Evolutionary conservation across 2,113 vertebrate species (phyloP).

Genomic region (Formicarius rufipectus): DNA sequence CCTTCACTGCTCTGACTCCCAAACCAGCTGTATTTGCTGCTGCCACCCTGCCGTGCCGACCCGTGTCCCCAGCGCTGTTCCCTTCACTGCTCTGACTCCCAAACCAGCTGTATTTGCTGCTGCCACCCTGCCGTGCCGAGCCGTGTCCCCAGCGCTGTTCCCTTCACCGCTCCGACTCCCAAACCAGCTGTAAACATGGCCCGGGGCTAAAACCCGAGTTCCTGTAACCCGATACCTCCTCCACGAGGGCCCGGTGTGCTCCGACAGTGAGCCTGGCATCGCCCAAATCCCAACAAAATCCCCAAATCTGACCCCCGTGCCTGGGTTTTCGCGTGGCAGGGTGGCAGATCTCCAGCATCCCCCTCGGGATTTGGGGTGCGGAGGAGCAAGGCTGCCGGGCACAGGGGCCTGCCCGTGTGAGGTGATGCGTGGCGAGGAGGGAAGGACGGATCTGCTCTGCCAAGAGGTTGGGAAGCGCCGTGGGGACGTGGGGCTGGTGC

Average conservation of each 20-base stretch:
- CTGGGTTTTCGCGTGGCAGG: fast-evolving
- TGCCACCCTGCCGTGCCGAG: neutral
- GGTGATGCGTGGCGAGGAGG: neutral
- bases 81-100: too few species aligned
- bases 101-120: too few species aligned
- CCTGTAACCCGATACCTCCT: neutral
- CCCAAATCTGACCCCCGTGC: neutral
- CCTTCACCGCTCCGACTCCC: fast-evolving
- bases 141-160: neutral
- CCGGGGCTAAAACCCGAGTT: neutral
- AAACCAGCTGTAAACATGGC: neutral
- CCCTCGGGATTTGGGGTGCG: neutral
- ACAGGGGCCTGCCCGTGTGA: fast-evolving
- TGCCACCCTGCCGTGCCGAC: neutral
- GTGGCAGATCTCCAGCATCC: neutral
- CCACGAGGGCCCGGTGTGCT: neutral
- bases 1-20: too few species aligned
- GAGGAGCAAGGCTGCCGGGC: neutral
- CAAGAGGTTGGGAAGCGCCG: neutral
- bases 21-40: too few species aligned
- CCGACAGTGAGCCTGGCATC: fast-evolving
- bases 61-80: too few species aligned
- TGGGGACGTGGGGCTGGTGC: constrained; percentile 8
- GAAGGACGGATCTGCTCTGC: neutral
- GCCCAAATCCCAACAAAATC: neutral